Base-by-base conservation (phyloP, 2,888 invertebrate species). In the Drosophila villosipedis region DNA sequence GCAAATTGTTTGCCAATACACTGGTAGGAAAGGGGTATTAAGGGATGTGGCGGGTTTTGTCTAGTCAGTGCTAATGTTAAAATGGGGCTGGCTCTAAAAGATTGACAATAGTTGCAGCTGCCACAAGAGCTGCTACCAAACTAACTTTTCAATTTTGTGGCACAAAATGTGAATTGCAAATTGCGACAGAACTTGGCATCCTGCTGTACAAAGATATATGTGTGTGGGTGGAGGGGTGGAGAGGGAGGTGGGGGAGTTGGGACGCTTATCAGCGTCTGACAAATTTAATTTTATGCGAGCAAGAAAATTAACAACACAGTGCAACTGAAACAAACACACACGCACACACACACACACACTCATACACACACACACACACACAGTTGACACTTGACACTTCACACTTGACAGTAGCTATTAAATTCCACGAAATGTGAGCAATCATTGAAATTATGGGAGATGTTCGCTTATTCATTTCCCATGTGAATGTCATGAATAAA, bases 21-120 rank as follows among this genome's bases (percentile, higher is more conserved):
- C 30, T 14, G 19, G 39, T 25, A 7, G 49, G 3, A 9, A 28
- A 4, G n/a, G 35, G 22, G 3, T 7, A 6, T 25, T 4, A 2
- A n/a, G 9, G 14, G 6, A 6, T 4, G 22, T 19, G 10, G 10
- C 9, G 28, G 6, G 28, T 10, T 19, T 10, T 28, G 4, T 16
- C 10, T 28, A 19, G 81, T 41, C 41, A 37, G 55, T 75, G 52
- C 64, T 47, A 76, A 68, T 66, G 76, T 81, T 68, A 30, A 74
- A 73, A 61, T 54, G 62, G 3, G 58, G 5, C 50, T 62, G 61
- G 30, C 61, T 70, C n/a, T 10, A 50, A 54, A 72, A 65, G 76
- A 61, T 64, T 54, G 64, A 63, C 79, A 84, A 70, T 73, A 68
- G 81, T 55, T 30, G 60, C 54, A 66, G 59, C 68, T 64, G 54